Evolutionary conservation across 2,113 vertebrate species (phyloP), one percentile per base, ranked within the genome.

Genomic region (Patagioenas fasciata): DNA sequence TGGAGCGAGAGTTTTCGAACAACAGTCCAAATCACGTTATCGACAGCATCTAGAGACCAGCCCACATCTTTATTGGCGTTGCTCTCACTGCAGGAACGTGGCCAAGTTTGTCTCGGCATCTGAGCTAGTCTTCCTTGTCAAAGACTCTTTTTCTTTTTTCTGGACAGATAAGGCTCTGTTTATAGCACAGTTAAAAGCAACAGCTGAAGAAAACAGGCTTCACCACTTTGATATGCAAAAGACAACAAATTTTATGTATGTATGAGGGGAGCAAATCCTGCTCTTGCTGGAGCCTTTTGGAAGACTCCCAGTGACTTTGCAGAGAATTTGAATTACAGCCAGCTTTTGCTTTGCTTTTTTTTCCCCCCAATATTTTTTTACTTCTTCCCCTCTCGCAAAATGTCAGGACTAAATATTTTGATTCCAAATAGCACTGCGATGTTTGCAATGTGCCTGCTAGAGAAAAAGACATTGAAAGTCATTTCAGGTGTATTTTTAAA

Each of bases 121-220:
- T 93, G 13, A 88, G 19, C 32, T 19, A 65, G 11, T 89, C 75
- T 89, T 87, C 60, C 64, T 83, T 78, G 15, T 78, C 44, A 88
- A 25, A 26, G 19, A 13, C 23, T 54, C 60, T 71, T 73, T 42
- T 42, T 42, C 14, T 42, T 51, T 81, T 31, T 50, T 6, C 12
- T 66, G 29, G 66, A 53, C 9, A 69, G 53, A 90, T 94, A 91
- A 80, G 44, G 54, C 40, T 78, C 32, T 66, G 40, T 93, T 96
- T 88, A 24, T 75, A 88, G 75, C 71, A 64, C 69, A 65, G 42
- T 85, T 80, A 85, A 77, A 96, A 90, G 40, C 36, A 77, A 82
- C 89, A 95, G 87, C 31, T 89, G 65, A 94, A 91, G 65, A 94
- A n/a, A 95, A 53, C 57, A 88, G 72, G 28, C 42, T 92, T 94